Percentiles rank a stretch among this genome's conserved stretches.
These are phyloP conservation scores for Brachionus manjavacas DNA, from an alignment of 1,140 invertebrate genomes.

Conservation along the genomic window DNA sequence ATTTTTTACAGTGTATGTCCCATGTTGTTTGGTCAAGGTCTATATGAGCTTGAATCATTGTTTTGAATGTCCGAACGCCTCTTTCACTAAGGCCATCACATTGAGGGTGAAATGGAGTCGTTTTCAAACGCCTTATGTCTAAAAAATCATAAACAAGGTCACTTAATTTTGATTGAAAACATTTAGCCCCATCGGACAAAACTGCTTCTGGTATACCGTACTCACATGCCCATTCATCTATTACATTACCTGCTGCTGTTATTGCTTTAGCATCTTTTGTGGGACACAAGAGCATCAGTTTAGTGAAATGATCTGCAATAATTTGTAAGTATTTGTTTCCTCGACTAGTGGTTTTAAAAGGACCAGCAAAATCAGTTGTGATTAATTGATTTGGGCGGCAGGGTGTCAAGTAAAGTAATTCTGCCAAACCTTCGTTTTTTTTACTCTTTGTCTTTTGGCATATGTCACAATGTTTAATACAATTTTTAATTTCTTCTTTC, in stretches of 20 bases:
- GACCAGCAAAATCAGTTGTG: constrained; percentile 44
- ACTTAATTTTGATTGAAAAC: neutral
- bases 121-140: constrained; percentile 42
- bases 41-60: neutral
- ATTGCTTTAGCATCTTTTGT: constrained; percentile 53
- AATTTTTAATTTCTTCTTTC: neutral
- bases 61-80: constrained; percentile 46
- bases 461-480: neutral
- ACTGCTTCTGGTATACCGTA: constrained; percentile 50
- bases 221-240: constrained; percentile 49
- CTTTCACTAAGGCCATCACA: constrained; percentile 49
- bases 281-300: constrained; percentile 52
- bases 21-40: neutral
- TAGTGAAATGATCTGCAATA: constrained; percentile 53
- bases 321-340: constrained; percentile 52
- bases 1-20: too few relatives aligned
- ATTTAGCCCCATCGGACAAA: neutral
- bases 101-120: constrained; percentile 48
- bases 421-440: neutral
- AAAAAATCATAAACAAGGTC: too few relatives aligned
- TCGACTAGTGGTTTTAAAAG: constrained; percentile 43
- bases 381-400: neutral
- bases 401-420: neutral
- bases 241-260: constrained; percentile 48
- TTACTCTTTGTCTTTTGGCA: constrained; percentile 13